A percentile compares a stretch with the other conserved stretches of the same genome.
Evolutionary conservation across 2,888 invertebrate species (phyloP).

Genomic region (Standfussiana lucernea): DNA sequence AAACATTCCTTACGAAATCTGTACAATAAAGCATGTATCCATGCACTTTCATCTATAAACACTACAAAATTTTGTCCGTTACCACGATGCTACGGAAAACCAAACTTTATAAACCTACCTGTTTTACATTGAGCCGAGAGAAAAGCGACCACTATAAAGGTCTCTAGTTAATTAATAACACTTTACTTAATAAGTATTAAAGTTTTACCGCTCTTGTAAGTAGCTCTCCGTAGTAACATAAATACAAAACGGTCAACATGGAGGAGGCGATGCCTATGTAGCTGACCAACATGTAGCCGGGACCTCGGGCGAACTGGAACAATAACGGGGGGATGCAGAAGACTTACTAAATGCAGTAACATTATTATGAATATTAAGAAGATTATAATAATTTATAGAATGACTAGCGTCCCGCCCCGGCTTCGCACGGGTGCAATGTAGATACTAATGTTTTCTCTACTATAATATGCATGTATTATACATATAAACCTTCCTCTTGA

Average conservation of each 20-base stretch:
- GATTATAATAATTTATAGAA: too few species aligned
- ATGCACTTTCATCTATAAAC: not conserved
- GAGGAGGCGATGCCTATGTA: constrained; percentile 60
- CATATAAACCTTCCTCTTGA: too few species aligned
- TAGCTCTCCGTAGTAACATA: constrained; percentile 70
- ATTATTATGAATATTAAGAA: too few species aligned
- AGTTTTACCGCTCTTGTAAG: constrained; percentile 67
- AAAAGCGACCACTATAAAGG: constrained; percentile 15
- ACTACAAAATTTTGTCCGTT: not conserved
- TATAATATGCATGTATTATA: too few species aligned
- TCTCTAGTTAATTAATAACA: constrained; percentile 21
- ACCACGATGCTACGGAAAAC: not conserved
- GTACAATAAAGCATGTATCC: not conserved
- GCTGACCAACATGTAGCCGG: constrained; percentile 60
- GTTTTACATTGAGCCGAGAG: not conserved
- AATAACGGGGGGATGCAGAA: constrained; percentile 8
- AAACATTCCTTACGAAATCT: not conserved
- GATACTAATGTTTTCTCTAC: too few species aligned
- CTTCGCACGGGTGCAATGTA: too few species aligned
- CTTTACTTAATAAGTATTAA: constrained; percentile 36
- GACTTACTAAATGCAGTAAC: not conserved
- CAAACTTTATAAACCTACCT: constrained; percentile 4
- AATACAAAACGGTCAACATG: constrained; percentile 56
- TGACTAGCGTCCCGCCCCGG: too few species aligned
- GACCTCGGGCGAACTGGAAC: constrained; percentile 68